Evolutionary conservation across 2,113 vertebrate species (phyloP).

Genomic region (Channa argus): DNA sequence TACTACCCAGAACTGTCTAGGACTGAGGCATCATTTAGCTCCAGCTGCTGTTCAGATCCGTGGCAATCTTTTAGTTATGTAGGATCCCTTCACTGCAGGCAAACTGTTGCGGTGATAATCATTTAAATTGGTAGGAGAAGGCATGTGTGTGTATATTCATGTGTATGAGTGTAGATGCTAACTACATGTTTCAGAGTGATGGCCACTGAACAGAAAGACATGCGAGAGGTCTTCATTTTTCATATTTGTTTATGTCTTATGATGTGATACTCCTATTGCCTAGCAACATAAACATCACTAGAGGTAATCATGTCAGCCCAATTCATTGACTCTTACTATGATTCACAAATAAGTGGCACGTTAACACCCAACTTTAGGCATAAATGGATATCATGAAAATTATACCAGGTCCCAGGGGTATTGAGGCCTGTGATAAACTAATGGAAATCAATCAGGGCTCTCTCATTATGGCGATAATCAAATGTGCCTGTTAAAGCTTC

Average conservation of each 20-base stretch:
- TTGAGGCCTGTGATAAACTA: slow-evolving; percentile 54
- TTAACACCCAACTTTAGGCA: slow-evolving; percentile 55
- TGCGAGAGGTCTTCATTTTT: neutral
- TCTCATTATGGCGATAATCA: slow-evolving; percentile 79
- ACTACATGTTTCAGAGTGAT: neutral
- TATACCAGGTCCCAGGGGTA: slow-evolving; percentile 40
- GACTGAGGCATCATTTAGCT: neutral
- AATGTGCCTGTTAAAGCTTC: slow-evolving; percentile 51
- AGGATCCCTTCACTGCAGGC: neutral
- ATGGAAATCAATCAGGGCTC: slow-evolving; percentile 71
- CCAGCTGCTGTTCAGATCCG: neutral
- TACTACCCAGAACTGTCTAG: neutral
- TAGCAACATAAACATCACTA: slow-evolving; percentile 42
- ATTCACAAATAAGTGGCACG: slow-evolving; percentile 53
- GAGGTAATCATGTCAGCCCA: slow-evolving; percentile 35
- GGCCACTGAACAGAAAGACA: neutral
- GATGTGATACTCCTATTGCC: slow-evolving; percentile 30
- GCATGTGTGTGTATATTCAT: neutral
- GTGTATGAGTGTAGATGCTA: neutral
- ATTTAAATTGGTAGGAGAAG: neutral
- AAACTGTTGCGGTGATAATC: neutral
- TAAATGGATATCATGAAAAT: slow-evolving; percentile 67
- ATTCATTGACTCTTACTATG: slow-evolving; percentile 32
- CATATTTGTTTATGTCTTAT: neutral
- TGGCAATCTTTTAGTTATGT: neutral